Conservation (phyloP, 2,113 vertebrate species). For the Hydrolagus affinis region DNA sequence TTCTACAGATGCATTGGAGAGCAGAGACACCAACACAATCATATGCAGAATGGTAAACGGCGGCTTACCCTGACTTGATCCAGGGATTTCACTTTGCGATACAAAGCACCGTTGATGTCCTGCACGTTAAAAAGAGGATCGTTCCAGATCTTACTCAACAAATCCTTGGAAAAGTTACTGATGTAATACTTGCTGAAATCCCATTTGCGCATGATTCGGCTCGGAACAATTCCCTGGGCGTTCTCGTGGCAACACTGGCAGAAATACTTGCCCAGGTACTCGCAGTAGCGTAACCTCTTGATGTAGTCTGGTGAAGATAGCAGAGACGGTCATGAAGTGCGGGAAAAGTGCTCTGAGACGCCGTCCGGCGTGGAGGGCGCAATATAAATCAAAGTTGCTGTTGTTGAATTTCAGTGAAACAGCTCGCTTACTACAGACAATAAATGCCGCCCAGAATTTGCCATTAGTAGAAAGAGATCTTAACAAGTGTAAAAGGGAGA, state of each 20-base stretch:
- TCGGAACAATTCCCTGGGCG: conserved; percentile 74
- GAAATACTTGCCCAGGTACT: conserved; percentile 94
- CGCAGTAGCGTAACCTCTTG: conserved; percentile 88
- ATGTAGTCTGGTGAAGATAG: conserved; percentile 71
- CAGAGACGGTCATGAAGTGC: neutral
- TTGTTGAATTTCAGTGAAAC: no score
- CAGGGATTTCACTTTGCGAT: conserved; percentile 80
- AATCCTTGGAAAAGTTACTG: conserved; percentile 92
- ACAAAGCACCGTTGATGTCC: conserved; percentile 80
- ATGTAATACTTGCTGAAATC: conserved; percentile 91
- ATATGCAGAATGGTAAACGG: neutral
- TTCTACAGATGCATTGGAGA: no score
- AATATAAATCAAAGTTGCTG: no score
- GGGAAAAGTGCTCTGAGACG: no score
- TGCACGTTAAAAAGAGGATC: conserved; percentile 88
- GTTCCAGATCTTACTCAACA: conserved; percentile 84
- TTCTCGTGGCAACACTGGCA: conserved; percentile 98
- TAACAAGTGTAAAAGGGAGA: neutral
- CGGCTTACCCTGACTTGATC: conserved; percentile 75
- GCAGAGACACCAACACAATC: no score
- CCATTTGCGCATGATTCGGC: conserved; percentile 85
- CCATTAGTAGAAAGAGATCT: neutral
- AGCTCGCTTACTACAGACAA: no score
- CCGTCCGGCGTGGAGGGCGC: no score
- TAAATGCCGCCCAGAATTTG: no score